phyloP scores from a whole-genome alignment of 2,113 vertebrate species.

The Apus apus region DNA sequence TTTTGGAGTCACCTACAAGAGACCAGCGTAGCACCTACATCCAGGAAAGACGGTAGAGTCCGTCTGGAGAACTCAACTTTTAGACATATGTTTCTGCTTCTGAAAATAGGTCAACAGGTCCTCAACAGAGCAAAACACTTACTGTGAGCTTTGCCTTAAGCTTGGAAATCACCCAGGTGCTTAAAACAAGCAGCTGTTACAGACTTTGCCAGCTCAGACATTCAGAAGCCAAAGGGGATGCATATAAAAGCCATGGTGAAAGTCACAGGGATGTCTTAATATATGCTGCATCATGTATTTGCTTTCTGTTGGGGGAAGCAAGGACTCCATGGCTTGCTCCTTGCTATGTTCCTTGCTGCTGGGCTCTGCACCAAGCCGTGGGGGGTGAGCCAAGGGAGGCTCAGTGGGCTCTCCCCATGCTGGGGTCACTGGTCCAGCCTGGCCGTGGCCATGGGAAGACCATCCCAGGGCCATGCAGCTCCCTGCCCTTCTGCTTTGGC shows the following conservation, averaged over 20 bases:
- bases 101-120: background rate
- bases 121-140: background rate
- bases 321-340: background rate
- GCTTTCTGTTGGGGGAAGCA: background rate
- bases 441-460: background rate
- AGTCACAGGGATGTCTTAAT: background rate
- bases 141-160: background rate
- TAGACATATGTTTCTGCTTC: background rate
- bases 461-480: background rate
- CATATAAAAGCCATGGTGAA: background rate
- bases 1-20: background rate
- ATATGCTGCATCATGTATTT: accelerated
- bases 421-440: background rate
- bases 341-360: background rate
- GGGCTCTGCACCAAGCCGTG: background rate
- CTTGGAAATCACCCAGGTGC: background rate
- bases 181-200: background rate
- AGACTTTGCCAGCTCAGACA: background rate
- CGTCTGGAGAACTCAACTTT: background rate
- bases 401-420: accelerated
- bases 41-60: background rate
- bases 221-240: background rate
- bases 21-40: accelerated
- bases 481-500: background rate
- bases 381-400: background rate